These are phyloP conservation scores for Lymantria dispar DNA, from an alignment of 2,888 invertebrate genomes.

Conservation along the genomic window DNA sequence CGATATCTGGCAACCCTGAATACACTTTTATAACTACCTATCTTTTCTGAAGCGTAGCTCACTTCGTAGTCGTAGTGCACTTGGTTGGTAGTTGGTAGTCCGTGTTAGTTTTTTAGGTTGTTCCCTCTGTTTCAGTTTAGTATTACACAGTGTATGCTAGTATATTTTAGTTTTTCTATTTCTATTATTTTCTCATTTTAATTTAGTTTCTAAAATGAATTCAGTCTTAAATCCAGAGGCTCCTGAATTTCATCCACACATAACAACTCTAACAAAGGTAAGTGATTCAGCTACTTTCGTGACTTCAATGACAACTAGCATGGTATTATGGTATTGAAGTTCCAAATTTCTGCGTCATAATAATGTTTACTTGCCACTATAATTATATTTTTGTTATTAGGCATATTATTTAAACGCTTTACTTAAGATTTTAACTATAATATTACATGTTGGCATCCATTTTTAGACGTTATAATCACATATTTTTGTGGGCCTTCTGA, in stretches of 20 bases:
- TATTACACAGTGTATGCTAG: conserved; percentile 30
- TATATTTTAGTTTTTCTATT: conserved; percentile 26
- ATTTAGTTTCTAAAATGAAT: conserved; percentile 52
- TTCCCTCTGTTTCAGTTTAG: conserved; percentile 11
- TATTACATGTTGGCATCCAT: too few relatives aligned
- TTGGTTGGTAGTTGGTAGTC: neutral
- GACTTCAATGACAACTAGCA: conserved; percentile 44
- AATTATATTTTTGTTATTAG: too few relatives aligned
- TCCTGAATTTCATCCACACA: conserved; percentile 64
- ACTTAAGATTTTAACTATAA: too few relatives aligned
- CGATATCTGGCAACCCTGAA: too few relatives aligned
- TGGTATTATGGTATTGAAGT: conserved; percentile 37
- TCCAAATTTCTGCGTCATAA: neutral
- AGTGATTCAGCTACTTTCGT: conserved; percentile 38
- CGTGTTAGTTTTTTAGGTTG: conserved; percentile 19
- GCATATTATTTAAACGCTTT: too few relatives aligned
- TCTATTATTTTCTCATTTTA: conserved; percentile 27
- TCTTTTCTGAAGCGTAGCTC: too few relatives aligned
- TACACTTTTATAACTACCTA: too few relatives aligned
- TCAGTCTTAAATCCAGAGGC: conserved; percentile 68
- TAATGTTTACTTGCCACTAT: neutral
- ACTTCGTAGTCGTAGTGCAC: too few relatives aligned
- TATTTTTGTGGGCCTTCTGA: too few relatives aligned
- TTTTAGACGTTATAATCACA: too few relatives aligned
- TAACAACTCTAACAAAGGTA: conserved; percentile 59